These are phyloP conservation scores for Willisornis vidua DNA, from an alignment of 2,113 vertebrate genomes.

Conservation along the genomic window DNA sequence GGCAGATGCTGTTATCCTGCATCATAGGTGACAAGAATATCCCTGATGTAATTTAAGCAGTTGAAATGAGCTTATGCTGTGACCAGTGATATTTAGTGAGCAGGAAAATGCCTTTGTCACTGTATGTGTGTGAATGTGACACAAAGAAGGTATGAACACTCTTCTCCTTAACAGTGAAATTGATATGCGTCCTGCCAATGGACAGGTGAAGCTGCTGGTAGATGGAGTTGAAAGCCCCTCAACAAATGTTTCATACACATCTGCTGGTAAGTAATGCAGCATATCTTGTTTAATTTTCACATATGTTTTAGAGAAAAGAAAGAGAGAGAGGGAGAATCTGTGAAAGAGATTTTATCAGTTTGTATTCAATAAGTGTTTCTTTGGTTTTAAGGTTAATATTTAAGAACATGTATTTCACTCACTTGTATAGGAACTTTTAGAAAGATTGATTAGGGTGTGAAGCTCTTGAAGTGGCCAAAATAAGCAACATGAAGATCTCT, in stretches of 20 bases:
- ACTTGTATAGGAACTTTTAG: not conserved
- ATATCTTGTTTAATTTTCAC: not conserved
- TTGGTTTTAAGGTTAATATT: not conserved
- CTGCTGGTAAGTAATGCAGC: constrained; percentile 44
- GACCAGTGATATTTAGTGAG: not conserved
- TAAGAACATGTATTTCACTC: not conserved
- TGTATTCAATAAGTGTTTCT: not conserved
- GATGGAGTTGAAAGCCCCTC: constrained; percentile 31
- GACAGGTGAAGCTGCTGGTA: constrained; percentile 10
- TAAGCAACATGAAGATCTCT: not conserved
- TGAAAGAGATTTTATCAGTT: not conserved
- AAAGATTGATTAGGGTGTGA: not conserved
- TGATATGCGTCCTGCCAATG: not conserved
- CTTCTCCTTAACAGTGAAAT: constrained; percentile 53
- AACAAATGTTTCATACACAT: not conserved
- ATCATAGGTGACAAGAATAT: not conserved
- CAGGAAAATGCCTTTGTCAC: not conserved
- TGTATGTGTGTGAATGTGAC: not conserved
- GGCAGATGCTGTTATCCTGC: not conserved
- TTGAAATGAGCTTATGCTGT: not conserved
- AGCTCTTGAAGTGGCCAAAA: not conserved
- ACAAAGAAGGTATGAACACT: not conserved
- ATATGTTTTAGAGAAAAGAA: not conserved
- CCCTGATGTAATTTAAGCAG: not conserved
- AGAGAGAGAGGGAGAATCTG: not conserved